Evolutionary conservation across 2,797 vertebrate species (phyloP).

Genomic region (Rhinella marina): DNA sequence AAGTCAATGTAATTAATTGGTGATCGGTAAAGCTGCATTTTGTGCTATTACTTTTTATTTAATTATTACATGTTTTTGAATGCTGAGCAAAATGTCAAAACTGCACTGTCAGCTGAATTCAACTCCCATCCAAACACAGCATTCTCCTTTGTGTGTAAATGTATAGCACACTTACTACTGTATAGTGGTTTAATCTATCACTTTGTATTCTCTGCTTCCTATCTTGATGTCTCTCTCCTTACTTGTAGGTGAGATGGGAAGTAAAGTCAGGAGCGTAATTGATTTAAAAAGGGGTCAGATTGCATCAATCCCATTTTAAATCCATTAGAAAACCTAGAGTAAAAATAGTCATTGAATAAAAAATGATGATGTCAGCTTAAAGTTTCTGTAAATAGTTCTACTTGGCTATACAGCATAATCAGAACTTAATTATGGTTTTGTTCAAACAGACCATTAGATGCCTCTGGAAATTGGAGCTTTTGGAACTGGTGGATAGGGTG

Average conservation of each 20-base stretch:
- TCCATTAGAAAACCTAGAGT: constrained; percentile 50
- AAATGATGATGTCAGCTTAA: constrained; percentile 53
- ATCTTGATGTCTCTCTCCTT: constrained; percentile 17
- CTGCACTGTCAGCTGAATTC: constrained; percentile 64
- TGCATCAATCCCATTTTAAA: constrained; percentile 54
- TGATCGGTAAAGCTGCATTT: constrained; percentile 62
- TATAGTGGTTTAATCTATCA: constrained; percentile 44
- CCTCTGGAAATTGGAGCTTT: constrained; percentile 38
- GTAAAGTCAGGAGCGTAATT: constrained; percentile 48
- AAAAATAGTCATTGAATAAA: constrained; percentile 62
- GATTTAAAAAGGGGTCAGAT: constrained; percentile 56
- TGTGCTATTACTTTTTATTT: constrained; percentile 66
- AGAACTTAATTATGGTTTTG: constrained; percentile 54
- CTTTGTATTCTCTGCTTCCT: background rate
- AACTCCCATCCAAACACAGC: constrained; percentile 32
- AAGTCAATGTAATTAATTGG: constrained; percentile 67
- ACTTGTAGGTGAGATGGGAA: constrained; percentile 44
- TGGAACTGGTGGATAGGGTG: background rate
- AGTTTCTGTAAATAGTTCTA: constrained; percentile 40
- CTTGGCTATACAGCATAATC: constrained; percentile 37
- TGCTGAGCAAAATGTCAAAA: constrained; percentile 45
- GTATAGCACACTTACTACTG: background rate
- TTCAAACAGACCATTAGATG: constrained; percentile 51
- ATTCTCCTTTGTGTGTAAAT: constrained; percentile 37
- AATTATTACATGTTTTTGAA: constrained; percentile 65